Conservation (phyloP, 2,888 invertebrate species). For the Adelognathus sp. region DNA sequence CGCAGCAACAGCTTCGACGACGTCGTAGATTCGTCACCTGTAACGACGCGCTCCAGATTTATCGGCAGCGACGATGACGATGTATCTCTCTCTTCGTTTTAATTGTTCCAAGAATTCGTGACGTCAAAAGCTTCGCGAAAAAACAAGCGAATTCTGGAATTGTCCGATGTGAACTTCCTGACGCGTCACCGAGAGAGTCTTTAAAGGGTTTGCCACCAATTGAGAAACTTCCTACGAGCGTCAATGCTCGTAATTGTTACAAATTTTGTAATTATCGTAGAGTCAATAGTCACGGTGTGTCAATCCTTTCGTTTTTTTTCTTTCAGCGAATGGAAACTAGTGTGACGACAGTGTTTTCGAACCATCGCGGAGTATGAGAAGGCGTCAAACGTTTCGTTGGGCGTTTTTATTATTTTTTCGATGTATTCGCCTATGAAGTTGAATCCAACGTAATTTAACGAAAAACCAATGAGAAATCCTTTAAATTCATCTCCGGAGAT, state of each 20-base stretch:
- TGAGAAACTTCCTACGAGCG: conserved; percentile 47
- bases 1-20: neutral
- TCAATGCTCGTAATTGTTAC: conserved; percentile 6
- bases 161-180: conserved; percentile 22
- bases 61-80: neutral
- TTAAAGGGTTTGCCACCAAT: conserved; percentile 9
- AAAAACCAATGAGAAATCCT: too few relatives aligned
- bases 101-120: neutral
- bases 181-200: conserved; percentile 28
- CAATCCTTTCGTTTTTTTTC: conserved; percentile 34
- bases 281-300: neutral
- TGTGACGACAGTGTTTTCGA: neutral
- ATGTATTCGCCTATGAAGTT: too few relatives aligned
- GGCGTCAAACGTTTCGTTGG: too few relatives aligned
- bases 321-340: neutral
- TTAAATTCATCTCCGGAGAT: too few relatives aligned
- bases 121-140: conserved; percentile 5
- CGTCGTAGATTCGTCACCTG: neutral
- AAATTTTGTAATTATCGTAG: neutral
- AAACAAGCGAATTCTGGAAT: conserved; percentile 36
- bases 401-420: too few relatives aligned
- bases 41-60: neutral
- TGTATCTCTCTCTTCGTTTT: neutral
- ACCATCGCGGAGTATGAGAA: neutral
- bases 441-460: too few relatives aligned